These are phyloP conservation scores for Sceloporus tristichus DNA, from an alignment of 2,113 vertebrate species.

Conservation along the genomic window DNA sequence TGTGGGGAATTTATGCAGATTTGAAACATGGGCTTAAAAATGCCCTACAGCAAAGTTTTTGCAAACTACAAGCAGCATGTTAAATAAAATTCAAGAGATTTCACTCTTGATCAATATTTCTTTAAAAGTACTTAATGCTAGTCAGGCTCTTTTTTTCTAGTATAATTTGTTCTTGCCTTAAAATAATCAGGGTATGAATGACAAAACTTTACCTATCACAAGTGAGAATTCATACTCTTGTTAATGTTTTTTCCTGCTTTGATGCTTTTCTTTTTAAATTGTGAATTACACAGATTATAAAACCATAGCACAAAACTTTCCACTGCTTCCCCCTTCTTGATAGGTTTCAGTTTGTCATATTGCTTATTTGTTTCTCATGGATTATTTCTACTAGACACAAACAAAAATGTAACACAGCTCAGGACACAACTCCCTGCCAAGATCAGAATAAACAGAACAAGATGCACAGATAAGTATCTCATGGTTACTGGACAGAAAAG, in stretches of 20 bases:
- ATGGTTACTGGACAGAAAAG: slow-evolving; percentile 57
- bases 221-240: slow-evolving; percentile 55
- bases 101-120: slow-evolving; percentile 48
- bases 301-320: neutral
- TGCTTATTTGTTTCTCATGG: slow-evolving; percentile 63
- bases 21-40: too few species aligned
- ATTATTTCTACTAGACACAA: slow-evolving; percentile 65
- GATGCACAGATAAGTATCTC: slow-evolving; percentile 26
- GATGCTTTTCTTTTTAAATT: neutral
- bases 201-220: slow-evolving; percentile 49
- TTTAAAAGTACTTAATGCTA: slow-evolving; percentile 29
- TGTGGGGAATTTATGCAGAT: too few species aligned
- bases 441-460: neutral
- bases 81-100: slow-evolving; percentile 27
- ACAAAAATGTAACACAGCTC: slow-evolving; percentile 43
- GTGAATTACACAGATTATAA: neutral
- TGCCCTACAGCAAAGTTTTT: neutral
- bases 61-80: slow-evolving; percentile 21
- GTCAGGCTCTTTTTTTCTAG: slow-evolving; percentile 27
- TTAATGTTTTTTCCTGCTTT: neutral
- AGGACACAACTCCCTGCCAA: slow-evolving; percentile 54
- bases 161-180: slow-evolving; percentile 38
- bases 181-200: slow-evolving; percentile 29
- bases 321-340: slow-evolving; percentile 5
- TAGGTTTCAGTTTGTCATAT: slow-evolving; percentile 51